phyloP scores from a whole-genome alignment of 2,888 invertebrate species.

The Mallateleia sp. region DNA sequence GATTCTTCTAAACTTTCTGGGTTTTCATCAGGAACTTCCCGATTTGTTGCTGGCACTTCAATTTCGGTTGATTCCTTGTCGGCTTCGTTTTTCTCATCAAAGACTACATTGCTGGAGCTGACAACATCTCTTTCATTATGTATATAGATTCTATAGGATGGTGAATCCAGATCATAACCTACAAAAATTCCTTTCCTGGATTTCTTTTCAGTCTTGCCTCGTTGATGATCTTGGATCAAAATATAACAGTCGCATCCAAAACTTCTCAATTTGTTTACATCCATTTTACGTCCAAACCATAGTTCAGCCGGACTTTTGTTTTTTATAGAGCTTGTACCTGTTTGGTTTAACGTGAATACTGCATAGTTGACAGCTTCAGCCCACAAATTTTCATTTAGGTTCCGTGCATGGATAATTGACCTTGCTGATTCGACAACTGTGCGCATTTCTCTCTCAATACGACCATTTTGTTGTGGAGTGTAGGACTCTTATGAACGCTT shows the following conservation, averaged over 20 bases:
- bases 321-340: background rate
- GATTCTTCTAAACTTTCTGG: too few relatives aligned
- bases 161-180: too few relatives aligned
- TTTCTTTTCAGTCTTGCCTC: background rate
- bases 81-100: background rate
- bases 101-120: background rate
- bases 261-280: background rate
- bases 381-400: background rate
- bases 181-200: background rate
- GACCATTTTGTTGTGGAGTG: background rate
- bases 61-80: too few relatives aligned
- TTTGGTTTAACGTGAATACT: background rate
- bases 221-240: background rate
- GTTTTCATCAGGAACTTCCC: too few relatives aligned
- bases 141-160: too few relatives aligned
- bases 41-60: too few relatives aligned
- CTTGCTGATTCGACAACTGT: background rate
- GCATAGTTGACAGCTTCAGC: background rate
- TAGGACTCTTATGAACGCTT: too few relatives aligned
- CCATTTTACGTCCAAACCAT: background rate
- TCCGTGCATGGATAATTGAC: background rate
- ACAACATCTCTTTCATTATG: background rate
- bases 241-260: background rate
- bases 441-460: background rate
- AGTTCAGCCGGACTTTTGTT: background rate